Percentiles rank a stretch among this genome's conserved stretches.
These are phyloP conservation scores for Ciona savignyi DNA, from an alignment of 23 tunicate species.

Conservation along the genomic window DNA sequence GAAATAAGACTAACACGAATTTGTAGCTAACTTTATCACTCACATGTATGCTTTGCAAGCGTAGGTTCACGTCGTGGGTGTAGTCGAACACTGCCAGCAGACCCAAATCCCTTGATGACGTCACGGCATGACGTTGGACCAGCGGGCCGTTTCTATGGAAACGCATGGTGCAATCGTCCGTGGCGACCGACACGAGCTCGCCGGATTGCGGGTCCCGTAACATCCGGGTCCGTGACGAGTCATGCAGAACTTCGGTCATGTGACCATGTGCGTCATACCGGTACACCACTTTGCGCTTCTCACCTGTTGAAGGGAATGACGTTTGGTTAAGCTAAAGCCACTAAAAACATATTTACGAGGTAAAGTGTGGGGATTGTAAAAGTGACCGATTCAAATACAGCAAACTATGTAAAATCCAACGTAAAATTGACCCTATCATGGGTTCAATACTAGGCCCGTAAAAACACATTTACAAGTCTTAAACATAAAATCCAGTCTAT, in stretches of 20 bases:
- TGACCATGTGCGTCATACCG: constrained; percentile 92
- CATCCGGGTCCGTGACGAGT: constrained; percentile 41
- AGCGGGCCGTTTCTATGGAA: constrained; percentile 89
- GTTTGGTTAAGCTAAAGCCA: too few species aligned
- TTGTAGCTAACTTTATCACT: too few species aligned
- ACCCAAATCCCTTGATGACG: constrained; percentile 42
- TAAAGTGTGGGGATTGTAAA: too few species aligned
- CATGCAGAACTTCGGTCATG: constrained; percentile 76
- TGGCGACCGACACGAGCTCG: constrained; percentile 62
- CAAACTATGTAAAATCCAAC: too few species aligned
- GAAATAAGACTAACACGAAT: too few species aligned
- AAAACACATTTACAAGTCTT: too few species aligned
- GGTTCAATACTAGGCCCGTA: too few species aligned
- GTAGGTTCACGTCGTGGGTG: constrained; percentile 53
- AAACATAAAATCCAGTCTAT: too few species aligned
- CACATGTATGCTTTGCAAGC: constrained; percentile 49
- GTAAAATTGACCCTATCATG: too few species aligned
- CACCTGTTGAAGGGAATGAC: constrained; percentile 27
- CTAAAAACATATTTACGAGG: too few species aligned
- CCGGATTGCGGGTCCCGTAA: constrained; percentile 74
- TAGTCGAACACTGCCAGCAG: constrained; percentile 60
- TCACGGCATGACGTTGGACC: constrained; percentile 60
- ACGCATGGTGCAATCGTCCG: constrained; percentile 49
- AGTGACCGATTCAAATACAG: too few species aligned
- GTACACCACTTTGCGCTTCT: constrained; percentile 61